Percentiles rank a stretch among this genome's conserved stretches.
These are phyloP conservation scores for Sebastolobus altivelis DNA, from an alignment of 2,797 vertebrate genomes.

Conservation along the genomic window DNA sequence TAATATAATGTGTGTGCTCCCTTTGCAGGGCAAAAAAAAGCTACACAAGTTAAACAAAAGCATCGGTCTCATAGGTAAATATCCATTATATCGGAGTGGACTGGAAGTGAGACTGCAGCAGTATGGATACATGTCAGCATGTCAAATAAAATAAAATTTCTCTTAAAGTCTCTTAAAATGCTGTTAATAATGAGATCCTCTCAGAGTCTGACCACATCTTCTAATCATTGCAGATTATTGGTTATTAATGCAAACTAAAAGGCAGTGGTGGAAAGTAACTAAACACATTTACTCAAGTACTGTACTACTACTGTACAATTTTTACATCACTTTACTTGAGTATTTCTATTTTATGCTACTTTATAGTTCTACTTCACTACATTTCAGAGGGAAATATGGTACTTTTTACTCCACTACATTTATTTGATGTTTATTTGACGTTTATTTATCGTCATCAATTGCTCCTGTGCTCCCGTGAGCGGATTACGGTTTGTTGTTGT, in stretches of 20 bases:
- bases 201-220: background rate
- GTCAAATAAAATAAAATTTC: background rate
- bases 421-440: background rate
- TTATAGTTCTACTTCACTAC: background rate
- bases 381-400: background rate
- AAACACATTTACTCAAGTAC: background rate
- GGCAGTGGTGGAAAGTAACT: background rate
- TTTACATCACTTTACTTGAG: background rate
- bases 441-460: too few relatives aligned
- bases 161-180: background rate
- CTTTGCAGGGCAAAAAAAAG: background rate
- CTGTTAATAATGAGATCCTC: background rate
- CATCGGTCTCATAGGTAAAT: rapidly evolving
- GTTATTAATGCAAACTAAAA: background rate
- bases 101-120: background rate
- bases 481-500: too few relatives aligned
- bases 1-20: background rate
- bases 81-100: background rate
- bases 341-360: background rate
- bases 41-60: background rate
- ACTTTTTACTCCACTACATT: background rate
- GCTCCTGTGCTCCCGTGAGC: too few relatives aligned
- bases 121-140: background rate
- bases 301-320: background rate
- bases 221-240: background rate